A percentile compares a stretch with the other conserved stretches of the same genome.
phyloP scores from a whole-genome alignment of 2,113 vertebrate genomes.

The Reinhardtius hippoglossoides region DNA sequence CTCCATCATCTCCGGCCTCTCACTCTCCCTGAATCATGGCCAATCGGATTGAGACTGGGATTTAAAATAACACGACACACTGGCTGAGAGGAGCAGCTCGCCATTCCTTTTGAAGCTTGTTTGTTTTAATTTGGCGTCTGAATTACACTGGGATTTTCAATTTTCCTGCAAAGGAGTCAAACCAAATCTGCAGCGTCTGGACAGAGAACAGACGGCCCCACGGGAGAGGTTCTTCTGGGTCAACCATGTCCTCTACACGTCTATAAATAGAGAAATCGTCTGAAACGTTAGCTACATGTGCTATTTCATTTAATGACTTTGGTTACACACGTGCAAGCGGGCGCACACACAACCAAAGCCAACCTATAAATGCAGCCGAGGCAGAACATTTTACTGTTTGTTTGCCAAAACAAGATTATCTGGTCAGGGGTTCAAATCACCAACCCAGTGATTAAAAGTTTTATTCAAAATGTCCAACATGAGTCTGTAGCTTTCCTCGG shows the following conservation, averaged over 20 bases:
- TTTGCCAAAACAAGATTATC: slow-evolving; percentile 69
- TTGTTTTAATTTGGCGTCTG: slow-evolving; percentile 66
- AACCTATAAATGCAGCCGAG: slow-evolving; percentile 66
- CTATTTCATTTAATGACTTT: slow-evolving; percentile 68
- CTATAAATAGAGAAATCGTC: slow-evolving; percentile 67
- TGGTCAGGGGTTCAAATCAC: slow-evolving; percentile 70
- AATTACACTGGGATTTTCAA: slow-evolving; percentile 55
- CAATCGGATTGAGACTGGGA: slow-evolving; percentile 50
- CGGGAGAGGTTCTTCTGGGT: slow-evolving; percentile 40
- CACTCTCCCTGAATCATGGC: slow-evolving; percentile 28
- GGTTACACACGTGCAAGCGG: slow-evolving; percentile 34
- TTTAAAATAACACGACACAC: slow-evolving; percentile 45
- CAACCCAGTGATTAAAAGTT: slow-evolving; percentile 69
- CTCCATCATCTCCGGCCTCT: slow-evolving; percentile 45
- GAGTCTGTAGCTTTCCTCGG: slow-evolving; percentile 26
- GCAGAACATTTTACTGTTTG: slow-evolving; percentile 51
- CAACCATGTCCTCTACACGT: slow-evolving; percentile 64
- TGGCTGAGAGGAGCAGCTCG: slow-evolving; percentile 20
- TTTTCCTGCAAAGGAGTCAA: slow-evolving; percentile 45
- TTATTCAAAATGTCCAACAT: slow-evolving; percentile 54
- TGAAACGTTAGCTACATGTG: slow-evolving; percentile 63
- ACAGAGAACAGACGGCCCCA: slow-evolving; percentile 63
- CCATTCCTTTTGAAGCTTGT: slow-evolving; percentile 41
- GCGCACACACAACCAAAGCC: slow-evolving; percentile 13
- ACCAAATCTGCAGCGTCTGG: slow-evolving; percentile 54